These are phyloP conservation scores for Agrypnia vestita DNA, from an alignment of 1,140 invertebrate genomes.

Conservation along the genomic window DNA sequence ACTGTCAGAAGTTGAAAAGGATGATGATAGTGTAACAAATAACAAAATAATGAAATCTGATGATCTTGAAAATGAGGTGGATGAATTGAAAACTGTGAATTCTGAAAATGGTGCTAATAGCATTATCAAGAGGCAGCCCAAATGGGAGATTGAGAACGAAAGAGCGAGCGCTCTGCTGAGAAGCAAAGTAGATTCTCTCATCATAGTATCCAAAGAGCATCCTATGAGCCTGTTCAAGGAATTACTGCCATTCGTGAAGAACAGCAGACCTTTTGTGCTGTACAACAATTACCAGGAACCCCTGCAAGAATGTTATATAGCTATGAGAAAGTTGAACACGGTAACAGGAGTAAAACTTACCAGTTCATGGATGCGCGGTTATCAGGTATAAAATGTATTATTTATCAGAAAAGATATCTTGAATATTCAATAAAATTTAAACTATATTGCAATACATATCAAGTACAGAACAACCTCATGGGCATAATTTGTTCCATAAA, in stretches of 20 bases:
- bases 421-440: no score
- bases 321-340: conserved; percentile 80
- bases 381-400: conserved; percentile 80
- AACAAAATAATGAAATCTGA: conserved; percentile 66
- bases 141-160: conserved; percentile 80
- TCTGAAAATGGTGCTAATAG: conserved; percentile 47
- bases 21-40: conserved; percentile 61
- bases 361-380: conserved; percentile 90
- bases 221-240: conserved; percentile 84
- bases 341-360: conserved; percentile 84
- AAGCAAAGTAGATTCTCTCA: conserved; percentile 83
- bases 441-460: no score
- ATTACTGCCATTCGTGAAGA: conserved; percentile 83
- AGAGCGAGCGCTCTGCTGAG: conserved; percentile 74
- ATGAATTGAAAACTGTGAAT: not conserved
- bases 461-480: no score
- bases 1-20: no score
- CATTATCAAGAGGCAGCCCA: conserved; percentile 63
- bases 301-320: conserved; percentile 84
- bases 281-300: conserved; percentile 87
- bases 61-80: conserved; percentile 54
- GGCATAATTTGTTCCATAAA: no score
- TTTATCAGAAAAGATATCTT: conserved; percentile 63
- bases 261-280: conserved; percentile 88
- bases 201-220: conserved; percentile 89